phyloP scores from a whole-genome alignment of 2,888 invertebrate species.

The Drosophila recens region DNA sequence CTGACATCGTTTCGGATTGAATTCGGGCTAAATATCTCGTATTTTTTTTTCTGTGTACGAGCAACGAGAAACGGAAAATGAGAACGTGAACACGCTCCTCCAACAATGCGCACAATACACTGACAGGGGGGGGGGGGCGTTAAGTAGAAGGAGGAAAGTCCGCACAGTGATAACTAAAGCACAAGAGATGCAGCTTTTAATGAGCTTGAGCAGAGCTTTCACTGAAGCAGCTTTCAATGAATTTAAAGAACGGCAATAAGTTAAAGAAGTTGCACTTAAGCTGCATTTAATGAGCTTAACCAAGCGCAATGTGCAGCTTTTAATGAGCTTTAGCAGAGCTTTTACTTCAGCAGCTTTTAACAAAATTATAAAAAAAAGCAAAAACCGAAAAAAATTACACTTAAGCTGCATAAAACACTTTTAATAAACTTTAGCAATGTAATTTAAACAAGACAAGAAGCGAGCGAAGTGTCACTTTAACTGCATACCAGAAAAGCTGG shows the following conservation, averaged over 20 bases:
- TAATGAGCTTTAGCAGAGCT: slow-evolving; percentile 11
- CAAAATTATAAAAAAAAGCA: no score
- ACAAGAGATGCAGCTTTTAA: background rate
- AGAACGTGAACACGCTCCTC: background rate
- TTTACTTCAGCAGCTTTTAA: background rate
- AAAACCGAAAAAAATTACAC: no score
- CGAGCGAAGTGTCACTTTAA: no score
- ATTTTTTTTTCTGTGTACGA: background rate
- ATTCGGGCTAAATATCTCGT: no score
- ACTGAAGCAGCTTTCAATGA: background rate
- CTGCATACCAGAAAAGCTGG: no score
- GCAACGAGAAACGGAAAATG: background rate
- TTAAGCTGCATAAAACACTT: no score
- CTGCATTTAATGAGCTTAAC: no score
- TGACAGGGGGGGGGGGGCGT: background rate
- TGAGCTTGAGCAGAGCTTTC: slow-evolving; percentile 10
- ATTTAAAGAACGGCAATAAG: no score
- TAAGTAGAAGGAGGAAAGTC: background rate
- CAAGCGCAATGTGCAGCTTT: background rate
- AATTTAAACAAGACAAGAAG: no score
- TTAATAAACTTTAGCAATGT: background rate
- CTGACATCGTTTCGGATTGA: no score
- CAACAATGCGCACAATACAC: slow-evolving; percentile 14
- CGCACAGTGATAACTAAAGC: background rate
- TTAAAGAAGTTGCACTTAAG: no score